phyloP scores from a whole-genome alignment of 2,113 vertebrate species.

The Desmodus rotundus region DNA sequence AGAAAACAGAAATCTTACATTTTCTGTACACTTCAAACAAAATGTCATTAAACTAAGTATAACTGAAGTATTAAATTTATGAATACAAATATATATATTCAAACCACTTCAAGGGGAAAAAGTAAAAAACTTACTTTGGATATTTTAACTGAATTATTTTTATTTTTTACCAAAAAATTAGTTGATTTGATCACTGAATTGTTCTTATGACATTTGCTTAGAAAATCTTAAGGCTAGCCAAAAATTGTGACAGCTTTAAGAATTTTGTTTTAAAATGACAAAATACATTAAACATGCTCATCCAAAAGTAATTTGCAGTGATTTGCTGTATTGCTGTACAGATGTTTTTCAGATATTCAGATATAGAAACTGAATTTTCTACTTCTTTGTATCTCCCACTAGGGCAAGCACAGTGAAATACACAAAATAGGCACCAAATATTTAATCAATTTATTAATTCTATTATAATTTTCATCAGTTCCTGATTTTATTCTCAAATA shows the following conservation, averaged over 20 bases:
- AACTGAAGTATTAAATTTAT: background rate
- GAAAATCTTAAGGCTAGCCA: background rate
- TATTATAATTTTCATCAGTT: background rate
- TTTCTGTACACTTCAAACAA: background rate
- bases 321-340: background rate
- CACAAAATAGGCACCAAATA: background rate
- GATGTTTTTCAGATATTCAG: background rate
- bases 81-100: background rate
- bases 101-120: background rate
- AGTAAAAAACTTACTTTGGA: background rate
- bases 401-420: background rate
- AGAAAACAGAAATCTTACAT: constrained; percentile 4
- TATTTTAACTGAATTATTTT: background rate
- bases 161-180: constrained; percentile 8
- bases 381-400: background rate
- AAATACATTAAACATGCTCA: constrained; percentile 17
- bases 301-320: constrained; percentile 15
- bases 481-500: constrained; percentile 39
- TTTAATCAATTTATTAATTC: background rate
- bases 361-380: background rate
- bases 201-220: constrained; percentile 9
- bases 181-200: background rate
- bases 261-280: constrained; percentile 31
- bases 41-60: constrained; percentile 3
- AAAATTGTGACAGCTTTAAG: background rate